phyloP scores from a whole-genome alignment of 2,113 vertebrate species.

The Thryonomys swinderianus region DNA sequence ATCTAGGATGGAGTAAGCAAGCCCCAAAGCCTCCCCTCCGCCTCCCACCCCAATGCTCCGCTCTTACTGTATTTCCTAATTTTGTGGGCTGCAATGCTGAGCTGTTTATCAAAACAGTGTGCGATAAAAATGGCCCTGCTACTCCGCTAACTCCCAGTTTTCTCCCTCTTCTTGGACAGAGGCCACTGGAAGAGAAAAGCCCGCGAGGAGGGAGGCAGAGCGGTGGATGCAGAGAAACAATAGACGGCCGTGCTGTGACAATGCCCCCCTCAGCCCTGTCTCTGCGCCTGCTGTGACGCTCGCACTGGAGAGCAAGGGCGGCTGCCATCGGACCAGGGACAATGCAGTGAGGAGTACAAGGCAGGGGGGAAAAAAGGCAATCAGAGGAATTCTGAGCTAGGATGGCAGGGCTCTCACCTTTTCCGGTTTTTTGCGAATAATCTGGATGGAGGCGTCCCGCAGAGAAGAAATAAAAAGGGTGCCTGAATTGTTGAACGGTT shows the following conservation, averaged over 20 bases:
- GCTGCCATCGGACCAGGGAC: slow-evolving; percentile 85
- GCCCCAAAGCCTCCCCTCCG: slow-evolving; percentile 62
- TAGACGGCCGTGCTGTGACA: slow-evolving; percentile 86
- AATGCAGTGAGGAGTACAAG: slow-evolving; percentile 86
- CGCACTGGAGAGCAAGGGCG: slow-evolving; percentile 85
- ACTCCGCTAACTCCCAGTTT: slow-evolving; percentile 82
- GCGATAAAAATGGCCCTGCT: slow-evolving; percentile 79
- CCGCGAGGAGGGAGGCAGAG: slow-evolving; percentile 76
- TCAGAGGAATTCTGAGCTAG: slow-evolving; percentile 86
- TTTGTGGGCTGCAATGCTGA: slow-evolving; percentile 81
- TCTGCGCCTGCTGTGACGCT: slow-evolving; percentile 86
- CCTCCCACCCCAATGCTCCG: slow-evolving; percentile 55
- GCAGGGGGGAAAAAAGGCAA: slow-evolving; percentile 80
- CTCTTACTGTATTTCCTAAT: slow-evolving; percentile 80
- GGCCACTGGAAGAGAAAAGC: slow-evolving; percentile 86
- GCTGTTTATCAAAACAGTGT: slow-evolving; percentile 87
- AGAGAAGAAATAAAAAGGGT: slow-evolving; percentile 86
- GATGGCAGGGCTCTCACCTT: slow-evolving; percentile 88
- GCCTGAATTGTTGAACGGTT: slow-evolving; percentile 86
- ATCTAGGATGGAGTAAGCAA: slow-evolving; percentile 77
- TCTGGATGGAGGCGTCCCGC: slow-evolving; percentile 86
- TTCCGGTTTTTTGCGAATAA: slow-evolving; percentile 83
- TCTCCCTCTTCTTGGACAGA: slow-evolving; percentile 85
- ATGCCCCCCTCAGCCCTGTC: slow-evolving; percentile 83
- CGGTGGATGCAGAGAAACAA: slow-evolving; percentile 87